phyloP scores from a whole-genome alignment of 2,797 vertebrate genomes.

The Chromis chromis region DNA sequence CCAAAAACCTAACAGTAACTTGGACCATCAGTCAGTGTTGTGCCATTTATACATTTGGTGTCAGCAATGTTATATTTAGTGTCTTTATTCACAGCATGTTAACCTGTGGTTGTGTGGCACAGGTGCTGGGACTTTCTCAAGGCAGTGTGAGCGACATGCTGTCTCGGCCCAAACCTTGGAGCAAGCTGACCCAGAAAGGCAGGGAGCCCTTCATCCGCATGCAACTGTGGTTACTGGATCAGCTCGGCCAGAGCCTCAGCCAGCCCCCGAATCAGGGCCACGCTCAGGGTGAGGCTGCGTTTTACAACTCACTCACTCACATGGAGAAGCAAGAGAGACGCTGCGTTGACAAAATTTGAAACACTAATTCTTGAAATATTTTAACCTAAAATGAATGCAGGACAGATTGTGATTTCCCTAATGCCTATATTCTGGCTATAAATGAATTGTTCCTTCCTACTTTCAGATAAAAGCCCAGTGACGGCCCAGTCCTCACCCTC shows the following conservation, averaged over 20 bases:
- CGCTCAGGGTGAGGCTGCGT: slow-evolving; percentile 73
- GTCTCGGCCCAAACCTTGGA: slow-evolving; percentile 97
- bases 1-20: not conserved
- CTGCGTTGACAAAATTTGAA: not conserved
- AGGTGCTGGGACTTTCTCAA: slow-evolving; percentile 98
- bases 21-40: not conserved
- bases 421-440: too few relatives aligned
- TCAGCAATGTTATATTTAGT: not conserved
- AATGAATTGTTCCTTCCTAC: not conserved
- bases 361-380: not conserved
- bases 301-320: not conserved
- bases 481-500: slow-evolving; percentile 91
- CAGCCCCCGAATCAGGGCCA: slow-evolving; percentile 82
- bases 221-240: slow-evolving; percentile 98
- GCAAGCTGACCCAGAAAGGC: slow-evolving; percentile 98
- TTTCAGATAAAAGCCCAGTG: slow-evolving; percentile 87
- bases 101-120: not conserved
- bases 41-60: not conserved
- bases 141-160: slow-evolving; percentile 99
- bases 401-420: too few relatives aligned
- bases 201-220: slow-evolving; percentile 98
- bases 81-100: not conserved
- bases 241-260: slow-evolving; percentile 90
- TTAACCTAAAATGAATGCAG: not conserved
- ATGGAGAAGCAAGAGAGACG: not conserved